Percentiles rank a stretch among this genome's conserved stretches.
Conservation (phyloP, 1,140 invertebrate species). For the Pollicipes pollicipes region DNA sequence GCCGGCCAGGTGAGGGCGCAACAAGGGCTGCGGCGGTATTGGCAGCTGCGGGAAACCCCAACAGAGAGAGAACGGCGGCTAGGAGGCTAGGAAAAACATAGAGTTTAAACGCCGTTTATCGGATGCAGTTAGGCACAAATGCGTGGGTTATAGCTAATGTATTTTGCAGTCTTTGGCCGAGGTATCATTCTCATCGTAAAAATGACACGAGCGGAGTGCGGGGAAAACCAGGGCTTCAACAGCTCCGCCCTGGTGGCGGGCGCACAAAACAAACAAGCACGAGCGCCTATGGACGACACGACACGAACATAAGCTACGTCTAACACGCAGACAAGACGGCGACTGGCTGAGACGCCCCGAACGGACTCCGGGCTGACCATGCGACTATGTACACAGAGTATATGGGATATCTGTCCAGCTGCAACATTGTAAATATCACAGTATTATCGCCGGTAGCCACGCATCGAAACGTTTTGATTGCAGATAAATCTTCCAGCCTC, state of each 20-base stretch:
- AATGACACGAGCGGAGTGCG: neutral
- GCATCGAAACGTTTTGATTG: neutral
- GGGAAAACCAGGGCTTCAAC: too few relatives aligned
- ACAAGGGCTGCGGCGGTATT: too few relatives aligned
- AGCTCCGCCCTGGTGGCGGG: neutral
- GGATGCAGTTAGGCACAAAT: neutral
- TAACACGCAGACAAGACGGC: neutral
- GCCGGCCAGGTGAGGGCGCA: too few relatives aligned
- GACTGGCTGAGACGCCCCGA: too few relatives aligned
- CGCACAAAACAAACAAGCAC: neutral
- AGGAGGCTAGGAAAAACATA: too few relatives aligned
- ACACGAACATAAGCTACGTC: neutral
- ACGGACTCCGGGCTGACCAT: neutral
- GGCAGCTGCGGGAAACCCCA: too few relatives aligned
- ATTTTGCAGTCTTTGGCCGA: slow-evolving; percentile 1
- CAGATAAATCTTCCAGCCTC: neutral
- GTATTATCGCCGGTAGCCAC: neutral
- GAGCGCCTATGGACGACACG: neutral
- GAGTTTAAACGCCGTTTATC: neutral
- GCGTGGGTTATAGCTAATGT: neutral
- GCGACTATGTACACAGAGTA: neutral
- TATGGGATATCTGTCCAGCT: neutral
- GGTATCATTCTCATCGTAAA: neutral
- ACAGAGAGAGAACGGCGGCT: too few relatives aligned
- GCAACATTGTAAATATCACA: neutral